A percentile compares a stretch with the other conserved stretches of the same genome.
Conservation (phyloP, 2,888 invertebrate genomes). For the Tribolium freemani region DNA sequence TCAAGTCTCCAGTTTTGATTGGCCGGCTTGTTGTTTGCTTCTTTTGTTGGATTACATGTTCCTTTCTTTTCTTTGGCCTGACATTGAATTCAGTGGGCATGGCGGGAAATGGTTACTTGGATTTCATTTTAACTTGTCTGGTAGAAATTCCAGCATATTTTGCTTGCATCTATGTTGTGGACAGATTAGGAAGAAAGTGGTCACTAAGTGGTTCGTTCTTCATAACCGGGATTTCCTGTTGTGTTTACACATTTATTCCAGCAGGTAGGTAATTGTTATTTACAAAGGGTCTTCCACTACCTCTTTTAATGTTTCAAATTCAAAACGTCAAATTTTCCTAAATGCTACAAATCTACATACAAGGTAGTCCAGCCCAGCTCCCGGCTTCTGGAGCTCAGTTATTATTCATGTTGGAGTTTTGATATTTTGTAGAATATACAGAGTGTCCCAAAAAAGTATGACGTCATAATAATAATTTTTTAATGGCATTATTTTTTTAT, state of each 20-base stretch:
- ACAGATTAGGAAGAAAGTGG: constrained; percentile 75
- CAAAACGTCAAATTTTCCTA: too few relatives aligned
- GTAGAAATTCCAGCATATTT: constrained; percentile 83
- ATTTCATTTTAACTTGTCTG: constrained; percentile 78
- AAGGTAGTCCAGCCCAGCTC: too few relatives aligned
- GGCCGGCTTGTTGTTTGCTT: constrained; percentile 75
- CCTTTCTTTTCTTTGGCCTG: constrained; percentile 85
- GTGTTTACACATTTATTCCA: constrained; percentile 74
- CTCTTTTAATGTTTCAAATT: too few relatives aligned
- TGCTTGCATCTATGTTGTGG: constrained; percentile 74
- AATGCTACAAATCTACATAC: too few relatives aligned
- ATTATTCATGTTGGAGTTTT: too few relatives aligned
- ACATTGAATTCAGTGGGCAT: constrained; percentile 83
- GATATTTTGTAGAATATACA: too few relatives aligned
- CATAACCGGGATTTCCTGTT: constrained; percentile 74
- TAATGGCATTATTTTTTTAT: too few relatives aligned
- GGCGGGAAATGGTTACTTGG: constrained; percentile 82
- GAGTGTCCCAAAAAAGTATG: too few relatives aligned
- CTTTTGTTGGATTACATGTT: constrained; percentile 86
- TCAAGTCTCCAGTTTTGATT: constrained; percentile 71
- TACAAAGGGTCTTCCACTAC: too few relatives aligned
- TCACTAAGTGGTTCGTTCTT: constrained; percentile 76
- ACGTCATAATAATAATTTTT: too few relatives aligned
- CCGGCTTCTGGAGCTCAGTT: too few relatives aligned
- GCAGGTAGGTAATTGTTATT: constrained; percentile 59